phyloP scores from a whole-genome alignment of 2,888 invertebrate genomes.

The Byasa hedistus region DNA sequence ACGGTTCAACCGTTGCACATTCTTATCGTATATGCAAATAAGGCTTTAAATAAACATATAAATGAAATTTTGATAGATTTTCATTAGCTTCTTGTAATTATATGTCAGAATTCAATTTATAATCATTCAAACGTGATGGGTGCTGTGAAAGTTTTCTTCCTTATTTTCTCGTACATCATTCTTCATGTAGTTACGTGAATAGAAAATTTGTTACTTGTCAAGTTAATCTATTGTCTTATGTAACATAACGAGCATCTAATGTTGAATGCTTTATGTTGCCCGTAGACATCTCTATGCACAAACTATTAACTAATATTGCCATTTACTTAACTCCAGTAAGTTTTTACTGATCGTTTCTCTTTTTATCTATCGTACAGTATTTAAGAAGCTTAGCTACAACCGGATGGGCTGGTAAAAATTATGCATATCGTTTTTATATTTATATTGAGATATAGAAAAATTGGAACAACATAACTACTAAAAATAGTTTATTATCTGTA shows the following conservation, averaged over 20 bases:
- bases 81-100: neutral
- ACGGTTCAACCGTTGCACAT: too few relatives aligned
- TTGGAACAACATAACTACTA: too few relatives aligned
- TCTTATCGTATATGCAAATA: too few relatives aligned
- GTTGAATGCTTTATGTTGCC: neutral
- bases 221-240: slow-evolving; percentile 2
- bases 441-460: too few relatives aligned
- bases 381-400: neutral
- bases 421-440: too few relatives aligned
- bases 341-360: neutral
- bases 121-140: neutral
- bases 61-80: too few relatives aligned
- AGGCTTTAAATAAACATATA: too few relatives aligned
- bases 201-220: slow-evolving; percentile 1
- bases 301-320: neutral
- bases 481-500: neutral
- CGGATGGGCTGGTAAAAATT: too few relatives aligned
- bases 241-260: slow-evolving; percentile 18
- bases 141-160: slow-evolving; percentile 4
- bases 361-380: neutral
- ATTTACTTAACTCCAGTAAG: neutral
- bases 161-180: neutral
- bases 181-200: neutral
- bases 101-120: neutral
- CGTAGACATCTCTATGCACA: neutral